Percentiles rank a stretch among this genome's conserved stretches.
These are phyloP conservation scores for Drosophila fulvimacula DNA, from an alignment of 2,888 invertebrate species.

Conservation along the genomic window DNA sequence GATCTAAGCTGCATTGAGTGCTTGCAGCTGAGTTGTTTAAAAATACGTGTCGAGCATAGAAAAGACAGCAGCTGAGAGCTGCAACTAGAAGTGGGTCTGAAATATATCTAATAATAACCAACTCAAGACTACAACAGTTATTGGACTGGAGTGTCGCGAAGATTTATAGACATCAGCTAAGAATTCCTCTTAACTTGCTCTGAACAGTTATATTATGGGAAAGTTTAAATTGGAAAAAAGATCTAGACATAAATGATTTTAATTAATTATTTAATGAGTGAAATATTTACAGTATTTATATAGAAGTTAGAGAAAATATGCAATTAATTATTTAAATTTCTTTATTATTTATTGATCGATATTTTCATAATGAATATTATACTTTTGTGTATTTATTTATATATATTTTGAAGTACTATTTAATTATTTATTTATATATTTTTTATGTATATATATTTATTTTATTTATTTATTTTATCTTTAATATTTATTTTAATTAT, in stretches of 20 bases:
- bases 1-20: slow-evolving; percentile 45
- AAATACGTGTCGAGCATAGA: slow-evolving; percentile 46
- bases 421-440: neutral
- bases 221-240: too few species aligned
- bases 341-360: neutral
- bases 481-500: too few species aligned
- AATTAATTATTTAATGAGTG: neutral
- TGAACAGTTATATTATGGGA: neutral
- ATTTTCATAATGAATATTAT: too few species aligned
- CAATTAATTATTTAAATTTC: neutral
- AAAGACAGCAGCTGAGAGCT: slow-evolving; percentile 15
- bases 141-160: neutral
- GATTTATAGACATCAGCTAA: neutral
- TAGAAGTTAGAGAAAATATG: neutral
- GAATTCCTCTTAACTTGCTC: neutral
- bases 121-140: neutral
- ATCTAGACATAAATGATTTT: neutral
- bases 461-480: neutral
- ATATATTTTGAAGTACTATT: neutral
- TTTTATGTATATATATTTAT: neutral
- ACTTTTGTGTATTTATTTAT: neutral
- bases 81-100: neutral
- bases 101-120: neutral
- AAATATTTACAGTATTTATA: neutral
- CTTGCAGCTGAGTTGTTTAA: slow-evolving; percentile 20